Base-by-base conservation (phyloP, 2,888 invertebrate genomes). In the Drosophila melanosoma region DNA sequence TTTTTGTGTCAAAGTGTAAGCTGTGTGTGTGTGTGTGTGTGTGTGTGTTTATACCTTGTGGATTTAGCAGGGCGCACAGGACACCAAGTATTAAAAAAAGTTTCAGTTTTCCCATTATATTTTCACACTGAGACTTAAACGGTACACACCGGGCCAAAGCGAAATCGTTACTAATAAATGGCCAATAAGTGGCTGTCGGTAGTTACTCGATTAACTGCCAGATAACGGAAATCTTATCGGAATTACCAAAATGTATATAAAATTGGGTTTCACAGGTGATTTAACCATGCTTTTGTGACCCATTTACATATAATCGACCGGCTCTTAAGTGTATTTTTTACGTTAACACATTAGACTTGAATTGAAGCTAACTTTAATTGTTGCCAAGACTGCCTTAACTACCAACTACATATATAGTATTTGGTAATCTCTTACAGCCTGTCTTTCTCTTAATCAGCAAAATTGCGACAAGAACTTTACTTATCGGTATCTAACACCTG, bases 401-500 rank as follows among this genome's bases (percentile, higher is more conserved):
- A 48, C 26, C 57, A 68, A 67, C 73, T 73, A 68, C 53, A 70
- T 66, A 38, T 26, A 38, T 7, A 60, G 38, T 42, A 35, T n/a
- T 53, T n/a, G 33, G 48, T 69, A 58, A 69, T 65, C 61, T 66
- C 1, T 3, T 4, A 3, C 42, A 53, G 48, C 20, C 52, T n/a
- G n/a, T 6, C 12, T 23, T 45, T 36, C 36, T 36, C 60, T 51
- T 73, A 72, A 81, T 77, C 66, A 66, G 64, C 48, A 20, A 42
- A 32, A 69, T 17, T 52, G 35, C 40, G 56, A 63, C 23, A 58
- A 64, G 42, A 60, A 56, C 26, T 10, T 5, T 8, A 32, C 58
- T 86, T 85, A 88, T 86, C 85, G 33, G 45, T 71, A 58, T 77
- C 66, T 67, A 56, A 82, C 85, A 85, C 88, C 88, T 85, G 85